phyloP scores from a whole-genome alignment of 2,113 vertebrate genomes.

The Seriola quinqueradiata region DNA sequence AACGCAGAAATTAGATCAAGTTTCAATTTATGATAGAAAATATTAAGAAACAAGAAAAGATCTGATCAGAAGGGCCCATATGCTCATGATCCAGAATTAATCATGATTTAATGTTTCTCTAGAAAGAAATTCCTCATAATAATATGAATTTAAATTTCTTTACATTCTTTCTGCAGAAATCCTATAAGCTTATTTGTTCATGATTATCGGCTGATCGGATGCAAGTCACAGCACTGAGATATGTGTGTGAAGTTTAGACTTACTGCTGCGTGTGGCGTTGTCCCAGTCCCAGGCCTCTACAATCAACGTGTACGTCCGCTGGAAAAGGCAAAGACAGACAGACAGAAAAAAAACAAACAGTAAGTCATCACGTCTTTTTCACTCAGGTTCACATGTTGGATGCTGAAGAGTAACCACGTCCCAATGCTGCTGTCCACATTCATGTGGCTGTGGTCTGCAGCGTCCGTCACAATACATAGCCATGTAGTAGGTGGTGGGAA shows the following conservation, averaged over 20 bases:
- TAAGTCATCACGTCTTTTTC: not conserved
- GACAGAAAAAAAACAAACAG: not conserved
- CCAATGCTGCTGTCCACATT: not conserved
- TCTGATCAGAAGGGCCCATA: not conserved
- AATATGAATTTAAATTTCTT: too few relatives aligned
- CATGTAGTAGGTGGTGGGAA: not conserved
- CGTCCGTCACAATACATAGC: not conserved
- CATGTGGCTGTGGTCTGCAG: not conserved
- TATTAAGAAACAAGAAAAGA: not conserved
- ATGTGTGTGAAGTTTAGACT: constrained; percentile 76
- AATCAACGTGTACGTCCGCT: constrained; percentile 94
- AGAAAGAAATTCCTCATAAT: too few relatives aligned
- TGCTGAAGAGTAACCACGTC: not conserved
- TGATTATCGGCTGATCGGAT: too few relatives aligned
- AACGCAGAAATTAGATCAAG: not conserved
- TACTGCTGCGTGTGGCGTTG: constrained; percentile 90
- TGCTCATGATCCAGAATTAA: too few relatives aligned
- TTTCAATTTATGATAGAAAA: not conserved
- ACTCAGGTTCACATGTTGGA: not conserved
- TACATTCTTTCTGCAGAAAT: too few relatives aligned
- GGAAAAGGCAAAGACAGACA: constrained; percentile 48
- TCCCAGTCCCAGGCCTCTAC: constrained; percentile 98
- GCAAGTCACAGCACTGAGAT: not conserved
- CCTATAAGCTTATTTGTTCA: too few relatives aligned
- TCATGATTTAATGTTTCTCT: too few relatives aligned